A percentile compares a stretch with the other conserved stretches of the same genome.
phyloP scores from a whole-genome alignment of 2,113 vertebrate species.

The Zosterops hypoxanthus region DNA sequence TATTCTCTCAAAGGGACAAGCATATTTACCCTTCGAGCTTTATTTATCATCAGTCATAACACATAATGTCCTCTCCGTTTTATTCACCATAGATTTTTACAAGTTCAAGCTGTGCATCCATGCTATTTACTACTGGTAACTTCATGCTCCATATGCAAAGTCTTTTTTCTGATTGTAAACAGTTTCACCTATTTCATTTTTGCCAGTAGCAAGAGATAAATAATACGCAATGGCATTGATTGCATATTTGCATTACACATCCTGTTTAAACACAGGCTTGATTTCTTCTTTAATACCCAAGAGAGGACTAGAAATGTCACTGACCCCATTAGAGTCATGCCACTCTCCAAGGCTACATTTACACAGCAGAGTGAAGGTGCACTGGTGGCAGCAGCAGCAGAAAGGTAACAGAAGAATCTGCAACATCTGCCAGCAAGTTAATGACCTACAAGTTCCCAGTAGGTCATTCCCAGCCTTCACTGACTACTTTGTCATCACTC shows the following conservation, averaged over 20 bases:
- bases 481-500: background rate
- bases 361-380: background rate
- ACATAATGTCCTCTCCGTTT: background rate
- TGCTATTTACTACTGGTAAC: background rate
- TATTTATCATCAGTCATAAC: slow-evolving; percentile 28
- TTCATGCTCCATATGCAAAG: background rate
- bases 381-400: background rate
- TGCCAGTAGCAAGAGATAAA: background rate
- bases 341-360: background rate
- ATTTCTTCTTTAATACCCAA: background rate
- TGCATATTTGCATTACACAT: background rate
- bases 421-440: background rate
- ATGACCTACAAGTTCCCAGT: background rate
- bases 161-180: background rate
- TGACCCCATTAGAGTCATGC: rapidly evolving
- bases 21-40: slow-evolving; percentile 11
- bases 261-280: background rate
- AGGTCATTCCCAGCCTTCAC: background rate
- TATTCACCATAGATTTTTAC: slow-evolving; percentile 24
- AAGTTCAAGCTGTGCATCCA: background rate
- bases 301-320: background rate
- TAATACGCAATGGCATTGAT: background rate
- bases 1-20: background rate
- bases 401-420: background rate
- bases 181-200: background rate